A percentile compares a stretch with the other conserved stretches of the same genome.
These are phyloP conservation scores for Neomonachus schauinslandi DNA, from an alignment of 2,113 vertebrate genomes.

Conservation along the genomic window DNA sequence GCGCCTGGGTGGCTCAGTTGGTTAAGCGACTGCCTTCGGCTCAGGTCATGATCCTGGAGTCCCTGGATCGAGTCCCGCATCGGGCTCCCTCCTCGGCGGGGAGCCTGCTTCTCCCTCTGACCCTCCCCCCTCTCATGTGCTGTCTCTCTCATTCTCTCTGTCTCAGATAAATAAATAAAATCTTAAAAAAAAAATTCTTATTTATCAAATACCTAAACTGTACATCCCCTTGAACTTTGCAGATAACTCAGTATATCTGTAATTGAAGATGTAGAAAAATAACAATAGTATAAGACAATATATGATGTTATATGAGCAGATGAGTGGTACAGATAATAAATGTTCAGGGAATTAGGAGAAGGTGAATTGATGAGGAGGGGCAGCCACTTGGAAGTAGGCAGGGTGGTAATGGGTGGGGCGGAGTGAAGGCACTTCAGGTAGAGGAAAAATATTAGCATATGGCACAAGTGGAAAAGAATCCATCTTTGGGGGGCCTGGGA, in stretches of 20 bases:
- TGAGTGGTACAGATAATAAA: background rate
- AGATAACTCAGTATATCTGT: background rate
- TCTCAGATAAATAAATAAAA: too few relatives aligned
- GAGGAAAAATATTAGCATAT: background rate
- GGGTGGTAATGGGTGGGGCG: background rate
- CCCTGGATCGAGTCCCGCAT: too few relatives aligned
- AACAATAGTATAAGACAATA: background rate
- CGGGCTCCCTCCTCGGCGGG: too few relatives aligned
- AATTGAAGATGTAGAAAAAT: background rate
- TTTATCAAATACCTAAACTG: background rate
- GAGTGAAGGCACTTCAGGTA: background rate
- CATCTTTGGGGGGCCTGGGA: background rate
- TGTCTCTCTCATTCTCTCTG: too few relatives aligned
- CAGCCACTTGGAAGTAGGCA: background rate
- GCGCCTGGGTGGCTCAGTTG: too few relatives aligned
- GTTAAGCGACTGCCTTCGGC: too few relatives aligned
- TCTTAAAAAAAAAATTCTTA: too few relatives aligned
- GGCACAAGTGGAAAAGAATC: background rate
- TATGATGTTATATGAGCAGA: background rate
- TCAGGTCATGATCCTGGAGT: too few relatives aligned
- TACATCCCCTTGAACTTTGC: background rate
- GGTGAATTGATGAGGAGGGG: background rate
- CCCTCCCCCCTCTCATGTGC: too few relatives aligned
- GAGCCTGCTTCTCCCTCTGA: too few relatives aligned
- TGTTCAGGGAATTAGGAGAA: background rate